Base-by-base conservation (phyloP, 2,888 invertebrate genomes). In the Drosophila bunnanda region DNA sequence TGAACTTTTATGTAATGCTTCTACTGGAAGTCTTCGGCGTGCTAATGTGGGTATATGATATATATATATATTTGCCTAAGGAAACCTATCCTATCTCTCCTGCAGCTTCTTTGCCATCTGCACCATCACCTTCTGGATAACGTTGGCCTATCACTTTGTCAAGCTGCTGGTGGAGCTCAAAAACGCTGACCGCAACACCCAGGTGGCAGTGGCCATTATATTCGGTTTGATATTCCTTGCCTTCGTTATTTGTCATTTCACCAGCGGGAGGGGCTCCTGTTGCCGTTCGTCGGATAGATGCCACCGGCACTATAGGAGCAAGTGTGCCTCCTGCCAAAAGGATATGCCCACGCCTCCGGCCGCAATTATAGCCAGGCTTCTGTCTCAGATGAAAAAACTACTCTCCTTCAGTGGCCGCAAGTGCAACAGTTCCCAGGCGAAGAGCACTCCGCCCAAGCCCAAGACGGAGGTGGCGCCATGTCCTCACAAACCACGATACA, bases 91-190 rank as follows among this genome's bases (percentile, higher is more conserved):
- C 4, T 28, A 10, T 59, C 54, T 25, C 15, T n/a, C 12, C 22
- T 10, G 2, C 25, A 90, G 90, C 0, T 90, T 91, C 60, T 79
- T 90, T 58, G 75, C 83, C 39, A 69, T 90, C 28, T 80, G 78
- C 36, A 77, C 84, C 12, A 48, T 83, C 3, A 79, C 88, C 10
- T 90, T 90, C 64, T 90, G 91, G 91, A 28, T 90, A 20, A 75
- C 72, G 0, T 48, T 91, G 28, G 59, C 67, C 32, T 77, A 84
- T 38, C 80, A 86, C 34, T 22, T 82, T 0, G 55, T 76, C n/a
- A 62, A 73, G 32, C 52, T 89, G 58, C 22, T 39, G 68, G 71
- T 72, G 32, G 76, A 58, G n/a, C 50, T 89, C 0, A 85, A 77
- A 39, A 62, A 77, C 12, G 78, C 88, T 13, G 72, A 87, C 15